A percentile compares a stretch with the other conserved stretches of the same genome.
These are phyloP conservation scores for Triplophysa yarkandensis DNA, from an alignment of 2,797 vertebrate genomes.

Conservation along the genomic window DNA sequence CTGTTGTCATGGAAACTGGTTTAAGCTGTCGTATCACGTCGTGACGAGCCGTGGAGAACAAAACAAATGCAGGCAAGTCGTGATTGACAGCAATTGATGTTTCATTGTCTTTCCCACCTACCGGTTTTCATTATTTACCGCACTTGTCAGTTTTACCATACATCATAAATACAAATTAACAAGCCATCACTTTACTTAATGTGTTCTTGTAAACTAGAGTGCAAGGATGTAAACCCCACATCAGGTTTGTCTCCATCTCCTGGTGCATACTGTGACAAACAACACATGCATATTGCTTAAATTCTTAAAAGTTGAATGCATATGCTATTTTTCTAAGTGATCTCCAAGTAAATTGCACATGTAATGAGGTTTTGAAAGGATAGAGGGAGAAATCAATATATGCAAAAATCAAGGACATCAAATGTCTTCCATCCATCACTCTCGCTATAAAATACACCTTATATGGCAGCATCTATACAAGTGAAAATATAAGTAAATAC, in stretches of 20 bases:
- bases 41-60: slow-evolving; percentile 5
- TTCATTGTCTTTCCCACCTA: background rate
- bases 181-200: background rate
- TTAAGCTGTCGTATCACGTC: slow-evolving; percentile 15
- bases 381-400: background rate
- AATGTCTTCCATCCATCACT: background rate
- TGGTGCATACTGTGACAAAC: background rate
- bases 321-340: background rate
- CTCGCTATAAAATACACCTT: background rate
- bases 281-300: background rate
- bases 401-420: too few relatives aligned
- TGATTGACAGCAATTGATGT: slow-evolving; percentile 15
- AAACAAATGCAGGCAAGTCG: slow-evolving; percentile 16
- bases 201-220: background rate
- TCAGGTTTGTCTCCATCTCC: slow-evolving; percentile 9
- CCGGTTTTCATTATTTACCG: background rate
- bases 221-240: background rate
- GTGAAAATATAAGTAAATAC: too few relatives aligned
- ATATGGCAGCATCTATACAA: background rate
- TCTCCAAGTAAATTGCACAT: background rate
- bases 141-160: background rate
- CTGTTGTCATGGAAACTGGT: slow-evolving; percentile 43
- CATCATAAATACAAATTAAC: background rate
- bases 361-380: background rate
- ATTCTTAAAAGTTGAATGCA: background rate